phyloP scores from a whole-genome alignment of 2,888 invertebrate species.

The Pseudococcus longispinus region DNA sequence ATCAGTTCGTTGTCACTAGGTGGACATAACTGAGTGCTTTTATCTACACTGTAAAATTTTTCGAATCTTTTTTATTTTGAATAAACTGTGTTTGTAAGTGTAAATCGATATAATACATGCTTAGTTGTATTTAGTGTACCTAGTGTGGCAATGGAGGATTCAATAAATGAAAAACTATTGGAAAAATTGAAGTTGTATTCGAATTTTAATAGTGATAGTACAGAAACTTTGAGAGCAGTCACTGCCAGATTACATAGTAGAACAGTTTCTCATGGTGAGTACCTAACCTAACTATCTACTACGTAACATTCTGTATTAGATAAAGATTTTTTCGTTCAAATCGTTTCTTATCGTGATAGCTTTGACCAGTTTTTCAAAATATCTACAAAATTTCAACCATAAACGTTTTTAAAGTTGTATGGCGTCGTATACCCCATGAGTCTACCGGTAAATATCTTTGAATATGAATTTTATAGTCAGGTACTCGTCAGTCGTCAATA shows the following conservation, averaged over 20 bases:
- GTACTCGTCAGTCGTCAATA: no score
- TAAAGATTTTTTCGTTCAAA: no score
- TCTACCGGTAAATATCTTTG: no score
- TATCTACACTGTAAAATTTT: background rate
- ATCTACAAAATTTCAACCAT: no score
- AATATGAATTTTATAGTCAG: no score
- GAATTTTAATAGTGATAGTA: background rate
- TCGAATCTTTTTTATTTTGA: background rate
- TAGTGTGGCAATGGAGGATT: constrained; percentile 55
- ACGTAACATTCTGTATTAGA: no score
- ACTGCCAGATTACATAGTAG: constrained; percentile 63
- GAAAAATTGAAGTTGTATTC: constrained; percentile 62
- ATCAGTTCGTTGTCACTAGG: constrained; percentile 43
- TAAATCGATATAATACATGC: background rate
- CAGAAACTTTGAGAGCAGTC: constrained; percentile 60
- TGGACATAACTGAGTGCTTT: constrained; percentile 23
- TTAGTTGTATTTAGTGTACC: background rate
- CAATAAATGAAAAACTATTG: constrained; percentile 62
- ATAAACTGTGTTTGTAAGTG: background rate
- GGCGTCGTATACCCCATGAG: no score
- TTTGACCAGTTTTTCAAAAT: no score
- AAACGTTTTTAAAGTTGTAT: no score
- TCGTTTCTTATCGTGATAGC: no score
- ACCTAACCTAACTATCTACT: no score
- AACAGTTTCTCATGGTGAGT: constrained; percentile 63